Base-by-base conservation (phyloP, 2,113 vertebrate genomes). In the Rhinichthys klamathensis region DNA sequence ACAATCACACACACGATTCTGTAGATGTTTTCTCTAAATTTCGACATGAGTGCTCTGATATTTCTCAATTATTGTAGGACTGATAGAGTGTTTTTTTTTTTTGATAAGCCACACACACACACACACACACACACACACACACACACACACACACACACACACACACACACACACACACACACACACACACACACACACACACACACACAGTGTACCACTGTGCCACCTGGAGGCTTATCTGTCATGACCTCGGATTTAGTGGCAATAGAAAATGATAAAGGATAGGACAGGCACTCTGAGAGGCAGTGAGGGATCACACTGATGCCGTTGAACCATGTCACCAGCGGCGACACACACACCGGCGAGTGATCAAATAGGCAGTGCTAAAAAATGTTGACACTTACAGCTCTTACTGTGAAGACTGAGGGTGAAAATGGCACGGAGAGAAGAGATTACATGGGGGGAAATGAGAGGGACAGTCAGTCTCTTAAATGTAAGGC, bases 201-300 rank as follows among this genome's bases (percentile, higher is more conserved):
- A 74, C 80, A 56, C 80, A 60, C 61, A 82, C 35, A 27, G n/a
- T 63, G 77, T 63, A 63, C 77, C n/a, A 44, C 44, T 56, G 27
- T 82, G 65, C 80, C 80, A 82, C 80, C 65, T 70, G 80, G 72
- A 84, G 83, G 60, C 85, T 88, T 88, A 88, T 90, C 85, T 90
- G 86, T 87, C 81, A 87, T 90, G 87, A 86, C 85, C 87, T 88
- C 84, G 46, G 89, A 90, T 90, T 89, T 90, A 86, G 54, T 86
- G 80, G 80, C 89, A 90, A 88, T 86, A 85, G 87, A 87, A 90
- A 88, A 87, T 84, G 85, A 88, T 88, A 88, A 87, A 88, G 84
- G 87, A 87, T 85, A 85, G 75, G 63, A 84, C 84, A 75, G 86
- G 83, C 56, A 35, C 65, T 82, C 87, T 75, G 85, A 87, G 84